Conservation (phyloP, 2,113 vertebrate genomes). For the Scatophagus argus region DNA sequence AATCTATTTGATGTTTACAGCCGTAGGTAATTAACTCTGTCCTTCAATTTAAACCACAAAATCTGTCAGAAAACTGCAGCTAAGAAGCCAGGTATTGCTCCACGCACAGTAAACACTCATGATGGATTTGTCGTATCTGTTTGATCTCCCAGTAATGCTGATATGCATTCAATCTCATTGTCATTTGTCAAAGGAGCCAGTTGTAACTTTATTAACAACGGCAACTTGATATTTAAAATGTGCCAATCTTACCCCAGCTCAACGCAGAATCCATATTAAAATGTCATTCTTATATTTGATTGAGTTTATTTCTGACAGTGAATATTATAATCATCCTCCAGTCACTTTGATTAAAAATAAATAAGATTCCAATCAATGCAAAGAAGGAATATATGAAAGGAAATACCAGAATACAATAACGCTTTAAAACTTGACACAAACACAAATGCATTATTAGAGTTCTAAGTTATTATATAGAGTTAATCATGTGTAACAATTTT, state of each 20-base stretch:
- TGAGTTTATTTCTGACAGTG: conserved; percentile 80
- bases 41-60: conserved; percentile 42
- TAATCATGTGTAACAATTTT: conserved; percentile 6
- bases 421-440: conserved; percentile 40
- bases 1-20: conserved; percentile 41
- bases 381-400: conserved; percentile 56
- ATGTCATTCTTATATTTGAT: conserved; percentile 83
- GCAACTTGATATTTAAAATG: conserved; percentile 84
- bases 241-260: conserved; percentile 80
- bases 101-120: conserved; percentile 56
- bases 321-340: conserved; percentile 74
- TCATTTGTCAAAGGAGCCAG: conserved; percentile 79
- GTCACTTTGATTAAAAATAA: conserved; percentile 84
- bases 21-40: conserved; percentile 49
- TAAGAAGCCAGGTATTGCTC: conserved; percentile 45
- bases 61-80: conserved; percentile 52
- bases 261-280: conserved; percentile 82
- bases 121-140: conserved; percentile 76
- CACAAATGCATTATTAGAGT: conserved; percentile 1
- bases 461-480: neutral
- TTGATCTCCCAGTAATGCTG: conserved; percentile 75
- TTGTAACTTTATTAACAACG: conserved; percentile 79
- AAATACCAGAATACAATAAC: conserved; percentile 35
- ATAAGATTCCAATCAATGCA: conserved; percentile 78
- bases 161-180: conserved; percentile 77